Percentiles rank a stretch among this genome's conserved stretches.
Evolutionary conservation across 1,140 invertebrate genomes (phyloP).

Genomic region (Drosophila baimaii): DNA sequence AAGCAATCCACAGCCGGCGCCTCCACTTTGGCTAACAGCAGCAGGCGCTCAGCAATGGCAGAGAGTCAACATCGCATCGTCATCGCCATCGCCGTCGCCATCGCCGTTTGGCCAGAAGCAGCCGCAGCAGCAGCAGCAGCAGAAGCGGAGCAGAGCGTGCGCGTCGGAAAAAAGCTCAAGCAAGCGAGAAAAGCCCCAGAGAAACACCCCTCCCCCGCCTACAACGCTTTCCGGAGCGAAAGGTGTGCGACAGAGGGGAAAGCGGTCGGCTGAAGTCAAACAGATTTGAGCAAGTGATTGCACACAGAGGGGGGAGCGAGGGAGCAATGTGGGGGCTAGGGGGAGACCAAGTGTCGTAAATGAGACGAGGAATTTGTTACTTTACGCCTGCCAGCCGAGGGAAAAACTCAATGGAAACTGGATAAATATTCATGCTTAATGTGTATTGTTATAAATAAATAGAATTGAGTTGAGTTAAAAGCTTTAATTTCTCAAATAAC

Average conservation of each 20-base stretch:
- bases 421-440: background rate
- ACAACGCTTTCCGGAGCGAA: conserved; percentile 6
- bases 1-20: conserved; percentile 47
- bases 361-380: conserved; percentile 2
- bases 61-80: conserved; percentile 4
- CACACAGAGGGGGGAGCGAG: conserved; percentile 7
- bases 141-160: conserved; percentile 20
- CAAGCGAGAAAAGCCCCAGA: conserved; percentile 42
- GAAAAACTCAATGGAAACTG: background rate
- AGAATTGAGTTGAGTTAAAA: too few species aligned
- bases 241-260: conserved; percentile 8
- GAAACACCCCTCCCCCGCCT: background rate
- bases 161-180: conserved; percentile 42
- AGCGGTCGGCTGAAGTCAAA: conserved; percentile 38
- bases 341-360: conserved; percentile 8
- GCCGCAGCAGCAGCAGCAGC: background rate
- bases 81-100: conserved; percentile 7
- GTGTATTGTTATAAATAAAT: background rate
- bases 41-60: conserved; percentile 66
- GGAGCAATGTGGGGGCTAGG: conserved; percentile 5
- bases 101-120: conserved; percentile 19
- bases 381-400: background rate
- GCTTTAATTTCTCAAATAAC: background rate
- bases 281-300: conserved; percentile 49
- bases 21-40: conserved; percentile 71